Conservation (phyloP, 2,797 vertebrate genomes). For the Amphiprion clarkii region DNA sequence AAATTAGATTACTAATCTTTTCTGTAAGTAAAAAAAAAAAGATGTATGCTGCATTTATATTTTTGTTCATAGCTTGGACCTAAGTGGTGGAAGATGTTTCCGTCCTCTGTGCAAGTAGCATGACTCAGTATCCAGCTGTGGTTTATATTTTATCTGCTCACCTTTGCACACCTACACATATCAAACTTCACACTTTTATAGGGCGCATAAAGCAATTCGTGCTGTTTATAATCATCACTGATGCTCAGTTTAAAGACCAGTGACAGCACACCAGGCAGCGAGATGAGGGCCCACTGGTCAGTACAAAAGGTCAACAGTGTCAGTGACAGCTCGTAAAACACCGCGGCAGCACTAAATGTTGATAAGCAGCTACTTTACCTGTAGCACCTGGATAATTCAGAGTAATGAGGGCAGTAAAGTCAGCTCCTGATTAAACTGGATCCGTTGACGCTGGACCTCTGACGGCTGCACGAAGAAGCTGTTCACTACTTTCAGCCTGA, state of each 20-base stretch:
- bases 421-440: conserved; percentile 26
- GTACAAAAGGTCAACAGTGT: conserved; percentile 55
- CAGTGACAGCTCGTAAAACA: conserved; percentile 51
- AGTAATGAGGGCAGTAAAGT: conserved; percentile 42
- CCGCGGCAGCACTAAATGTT: conserved; percentile 26
- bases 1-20: too few species aligned
- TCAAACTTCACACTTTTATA: conserved; percentile 16
- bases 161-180: conserved; percentile 25
- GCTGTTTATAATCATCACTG: conserved; percentile 54
- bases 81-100: too few species aligned
- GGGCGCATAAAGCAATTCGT: conserved; percentile 36
- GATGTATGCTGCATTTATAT: too few species aligned
- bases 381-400: conserved; percentile 18
- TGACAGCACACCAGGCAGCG: neutral
- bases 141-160: conserved; percentile 21
- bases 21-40: too few species aligned
- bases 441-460: conserved; percentile 3
- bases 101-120: neutral
- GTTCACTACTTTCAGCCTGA: neutral
- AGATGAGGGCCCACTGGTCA: conserved; percentile 18
- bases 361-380: conserved; percentile 58
- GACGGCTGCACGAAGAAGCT: neutral
- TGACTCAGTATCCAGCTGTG: neutral
- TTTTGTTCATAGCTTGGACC: too few species aligned
- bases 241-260: conserved; percentile 28